These are phyloP conservation scores for Florisuga fusca DNA, from an alignment of 2,797 vertebrate genomes.

Conservation along the genomic window DNA sequence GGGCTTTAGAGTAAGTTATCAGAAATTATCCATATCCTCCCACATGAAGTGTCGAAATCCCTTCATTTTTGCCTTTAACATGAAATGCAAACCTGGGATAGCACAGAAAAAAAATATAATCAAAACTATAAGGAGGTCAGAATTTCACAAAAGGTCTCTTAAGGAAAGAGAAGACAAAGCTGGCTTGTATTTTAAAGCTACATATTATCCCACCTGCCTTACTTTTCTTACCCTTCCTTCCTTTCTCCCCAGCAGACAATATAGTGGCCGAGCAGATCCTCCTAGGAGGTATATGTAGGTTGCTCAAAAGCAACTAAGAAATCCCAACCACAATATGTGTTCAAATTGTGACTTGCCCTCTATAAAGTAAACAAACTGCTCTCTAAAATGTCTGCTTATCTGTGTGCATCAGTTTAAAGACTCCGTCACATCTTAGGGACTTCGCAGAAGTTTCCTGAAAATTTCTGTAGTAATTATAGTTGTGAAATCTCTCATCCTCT, in stretches of 20 bases:
- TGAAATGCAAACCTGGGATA: not conserved
- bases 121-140: not conserved
- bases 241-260: not conserved
- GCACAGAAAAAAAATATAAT: not conserved
- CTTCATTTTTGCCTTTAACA: not conserved
- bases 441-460: not conserved
- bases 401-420: not conserved
- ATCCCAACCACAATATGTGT: not conserved
- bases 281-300: not conserved
- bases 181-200: not conserved
- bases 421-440: not conserved
- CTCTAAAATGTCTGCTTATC: not conserved
- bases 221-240: not conserved
- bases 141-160: not conserved
- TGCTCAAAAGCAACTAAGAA: not conserved
- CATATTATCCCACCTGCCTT: not conserved
- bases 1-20: not conserved
- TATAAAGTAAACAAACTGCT: not conserved
- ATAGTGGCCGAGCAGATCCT: not conserved
- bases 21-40: not conserved
- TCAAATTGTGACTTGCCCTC: not conserved
- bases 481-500: not conserved
- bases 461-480: not conserved
- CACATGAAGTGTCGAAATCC: not conserved
- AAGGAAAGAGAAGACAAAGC: not conserved